A percentile compares a stretch with the other conserved stretches of the same genome.
Evolutionary conservation across 1,140 invertebrate genomes (phyloP).

Genomic region (Bradynema listronoti): DNA sequence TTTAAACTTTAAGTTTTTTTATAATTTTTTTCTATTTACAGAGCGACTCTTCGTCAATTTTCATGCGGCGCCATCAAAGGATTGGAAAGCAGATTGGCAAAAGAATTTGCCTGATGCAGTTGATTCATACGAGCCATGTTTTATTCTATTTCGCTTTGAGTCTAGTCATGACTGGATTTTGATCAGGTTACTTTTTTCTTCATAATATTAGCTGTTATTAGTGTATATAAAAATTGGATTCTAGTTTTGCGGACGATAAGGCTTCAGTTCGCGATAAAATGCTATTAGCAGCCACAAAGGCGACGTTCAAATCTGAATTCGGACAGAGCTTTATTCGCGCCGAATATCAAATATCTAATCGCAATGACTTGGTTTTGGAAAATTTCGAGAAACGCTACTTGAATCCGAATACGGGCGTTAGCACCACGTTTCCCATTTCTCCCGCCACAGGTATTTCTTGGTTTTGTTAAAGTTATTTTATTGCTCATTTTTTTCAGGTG

Average conservation of each 20-base stretch:
- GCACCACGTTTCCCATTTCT: not conserved
- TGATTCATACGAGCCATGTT: slow-evolving; percentile 81
- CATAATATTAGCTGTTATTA: too few species aligned
- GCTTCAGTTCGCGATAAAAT: slow-evolving; percentile 78
- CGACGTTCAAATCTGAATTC: slow-evolving; percentile 92
- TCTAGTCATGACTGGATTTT: slow-evolving; percentile 80
- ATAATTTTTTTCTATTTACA: slow-evolving; percentile 58
- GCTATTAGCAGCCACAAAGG: slow-evolving; percentile 96
- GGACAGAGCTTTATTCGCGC: slow-evolving; percentile 79
- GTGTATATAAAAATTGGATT: slow-evolving; percentile 10
- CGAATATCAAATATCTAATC: slow-evolving; percentile 75
- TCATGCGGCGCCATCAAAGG: slow-evolving; percentile 66
- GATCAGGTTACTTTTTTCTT: slow-evolving; percentile 75
- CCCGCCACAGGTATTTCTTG: too few species aligned
- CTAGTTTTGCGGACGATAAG: slow-evolving; percentile 57
- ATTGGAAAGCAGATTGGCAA: slow-evolving; percentile 76
- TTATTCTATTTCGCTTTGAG: slow-evolving; percentile 82
- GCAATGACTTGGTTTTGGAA: slow-evolving; percentile 63
- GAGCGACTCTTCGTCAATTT: slow-evolving; percentile 71
- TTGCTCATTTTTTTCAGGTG: too few species aligned
- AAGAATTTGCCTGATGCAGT: slow-evolving; percentile 70
- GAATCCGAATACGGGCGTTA: not conserved
- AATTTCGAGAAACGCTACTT: slow-evolving; percentile 42
- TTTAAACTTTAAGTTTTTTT: slow-evolving; percentile 11
- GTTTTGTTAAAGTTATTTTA: too few species aligned